Percentiles rank a stretch among this genome's conserved stretches.
phyloP scores from a whole-genome alignment of 2,888 invertebrate genomes.

The Cerastis rubricosa region DNA sequence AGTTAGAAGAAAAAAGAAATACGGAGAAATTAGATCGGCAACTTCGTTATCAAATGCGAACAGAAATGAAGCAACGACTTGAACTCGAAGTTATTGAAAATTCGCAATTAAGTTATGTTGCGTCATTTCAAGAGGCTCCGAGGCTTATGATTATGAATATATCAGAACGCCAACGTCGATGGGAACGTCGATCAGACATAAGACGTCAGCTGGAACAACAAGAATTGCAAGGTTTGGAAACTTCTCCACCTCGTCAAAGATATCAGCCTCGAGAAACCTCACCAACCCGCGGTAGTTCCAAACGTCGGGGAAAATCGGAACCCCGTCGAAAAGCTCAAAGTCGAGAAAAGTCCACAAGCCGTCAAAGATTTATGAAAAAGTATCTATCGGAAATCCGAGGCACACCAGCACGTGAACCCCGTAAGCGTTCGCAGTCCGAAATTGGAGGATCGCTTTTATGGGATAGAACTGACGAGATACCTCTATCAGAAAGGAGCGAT shows the following conservation, averaged over 20 bases:
- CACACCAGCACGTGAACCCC: not conserved
- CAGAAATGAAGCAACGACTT: not conserved
- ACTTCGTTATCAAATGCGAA: not conserved
- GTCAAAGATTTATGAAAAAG: not conserved
- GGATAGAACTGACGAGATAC: not conserved
- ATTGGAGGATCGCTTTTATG: not conserved
- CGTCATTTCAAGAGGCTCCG: not conserved
- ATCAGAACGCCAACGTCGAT: not conserved
- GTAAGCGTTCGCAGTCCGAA: not conserved
- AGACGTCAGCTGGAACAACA: not conserved
- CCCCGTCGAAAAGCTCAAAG: no score
- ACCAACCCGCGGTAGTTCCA: not conserved
- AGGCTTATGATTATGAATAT: no score
- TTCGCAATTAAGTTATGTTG: not conserved
- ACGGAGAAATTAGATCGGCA: not conserved
- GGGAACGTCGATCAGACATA: not conserved
- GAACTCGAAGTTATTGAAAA: not conserved
- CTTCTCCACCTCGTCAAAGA: not conserved
- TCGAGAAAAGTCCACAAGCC: no score
- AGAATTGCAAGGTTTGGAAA: not conserved
- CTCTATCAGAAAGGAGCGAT: not conserved
- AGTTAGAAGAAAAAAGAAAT: not conserved
- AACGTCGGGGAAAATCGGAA: no score
- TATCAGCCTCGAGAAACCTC: not conserved
- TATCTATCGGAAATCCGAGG: not conserved